These are phyloP conservation scores for Microtus ochrogaster DNA, from an alignment of 2,113 vertebrate species.

Conservation along the genomic window DNA sequence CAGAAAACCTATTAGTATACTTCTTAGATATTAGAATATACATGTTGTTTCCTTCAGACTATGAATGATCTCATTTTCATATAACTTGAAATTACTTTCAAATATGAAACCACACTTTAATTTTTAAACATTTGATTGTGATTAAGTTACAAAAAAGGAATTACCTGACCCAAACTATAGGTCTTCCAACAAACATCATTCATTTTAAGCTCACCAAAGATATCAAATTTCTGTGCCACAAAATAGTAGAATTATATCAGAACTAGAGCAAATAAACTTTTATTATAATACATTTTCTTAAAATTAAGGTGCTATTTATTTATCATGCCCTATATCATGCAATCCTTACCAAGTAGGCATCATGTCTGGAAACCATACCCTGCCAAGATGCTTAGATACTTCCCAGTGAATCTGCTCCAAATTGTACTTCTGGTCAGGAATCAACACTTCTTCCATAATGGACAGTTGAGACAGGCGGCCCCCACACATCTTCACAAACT, in stretches of 20 bases:
- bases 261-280: slow-evolving; percentile 78
- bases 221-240: slow-evolving; percentile 76
- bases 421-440: slow-evolving; percentile 96
- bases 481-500: slow-evolving; percentile 98
- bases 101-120: slow-evolving; percentile 65
- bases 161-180: slow-evolving; percentile 58
- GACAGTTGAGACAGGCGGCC: slow-evolving; percentile 96
- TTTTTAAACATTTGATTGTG: slow-evolving; percentile 50
- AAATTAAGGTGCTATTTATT: slow-evolving; percentile 82
- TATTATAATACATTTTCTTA: slow-evolving; percentile 76
- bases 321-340: slow-evolving; percentile 57
- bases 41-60: slow-evolving; percentile 61
- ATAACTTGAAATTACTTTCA: slow-evolving; percentile 75
- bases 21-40: slow-evolving; percentile 57
- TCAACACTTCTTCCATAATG: slow-evolving; percentile 98
- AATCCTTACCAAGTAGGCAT: slow-evolving; percentile 96
- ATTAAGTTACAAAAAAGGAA: slow-evolving; percentile 61
- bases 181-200: slow-evolving; percentile 49
- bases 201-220: slow-evolving; percentile 43
- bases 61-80: slow-evolving; percentile 60
- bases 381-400: slow-evolving; percentile 97
- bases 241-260: slow-evolving; percentile 71
- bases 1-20: slow-evolving; percentile 70
- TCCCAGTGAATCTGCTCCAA: slow-evolving; percentile 99
- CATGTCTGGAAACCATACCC: slow-evolving; percentile 99